Base-by-base conservation (phyloP, 2,888 invertebrate species). In the Callinectes sapidus region DNA sequence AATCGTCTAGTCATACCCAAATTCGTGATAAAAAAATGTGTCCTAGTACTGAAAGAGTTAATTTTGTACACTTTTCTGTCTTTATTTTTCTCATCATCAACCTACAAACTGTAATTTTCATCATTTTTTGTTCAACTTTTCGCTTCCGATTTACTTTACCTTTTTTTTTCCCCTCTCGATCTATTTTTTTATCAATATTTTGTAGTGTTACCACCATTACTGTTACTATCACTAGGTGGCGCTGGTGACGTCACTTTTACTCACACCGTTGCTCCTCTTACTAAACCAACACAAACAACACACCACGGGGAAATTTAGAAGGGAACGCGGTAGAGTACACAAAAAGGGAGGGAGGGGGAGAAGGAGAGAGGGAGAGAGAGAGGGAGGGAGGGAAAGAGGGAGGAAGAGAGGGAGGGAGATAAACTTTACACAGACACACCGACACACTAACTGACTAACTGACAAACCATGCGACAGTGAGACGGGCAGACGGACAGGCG, bases 381-480 rank as follows among this genome's bases (percentile, higher is more conserved):
- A 71, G 28, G 71, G 13, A 71, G 23, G 23, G 23, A 71, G 28
- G 71, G 71, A 10, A 39, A 5, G 39, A 3, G 2, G 39, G 28
- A 28, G n/a, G 71, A 71, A 10, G 28, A 3, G 39, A 71, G 71
- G n/a, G 71, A 71, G 28, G 28, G 10, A 71, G 71, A 71, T 71
- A 71, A 71, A 71, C 71, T 71, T 71, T 71, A 71, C 71, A 71
- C n/a, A 71, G 71, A 71, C 71, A 71, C 5, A 71, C 10, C 71
- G 71, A 71, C 71, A n/a, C 13, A 71, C 71, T 71, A 71, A 71
- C 71, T 71, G 71, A 71, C 71, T 71, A 28, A 71, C 71, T 71
- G 71, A 71, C 71, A 71, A 71, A 71, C 71, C 71, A 71, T 23
- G 71, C 71, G 71, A 71, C 71, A 71, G 71, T 0, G 28, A 10